Conservation (phyloP, 2,113 vertebrate genomes). For the Corvus moneduloides region DNA sequence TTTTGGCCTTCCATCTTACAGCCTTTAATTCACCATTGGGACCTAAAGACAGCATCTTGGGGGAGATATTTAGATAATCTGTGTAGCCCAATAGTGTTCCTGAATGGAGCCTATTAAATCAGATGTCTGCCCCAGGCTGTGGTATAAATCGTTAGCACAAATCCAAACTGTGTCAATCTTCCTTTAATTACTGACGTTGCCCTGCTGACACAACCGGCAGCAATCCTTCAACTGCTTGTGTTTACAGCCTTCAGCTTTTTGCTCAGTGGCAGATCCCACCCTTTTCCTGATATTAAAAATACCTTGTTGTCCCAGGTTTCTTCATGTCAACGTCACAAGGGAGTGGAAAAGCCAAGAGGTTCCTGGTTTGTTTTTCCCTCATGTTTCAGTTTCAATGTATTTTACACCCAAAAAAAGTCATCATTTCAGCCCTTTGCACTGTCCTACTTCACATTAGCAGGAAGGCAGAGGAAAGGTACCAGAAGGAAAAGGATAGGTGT, state of each 20-base stretch:
- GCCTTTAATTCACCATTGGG: not conserved
- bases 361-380: not conserved
- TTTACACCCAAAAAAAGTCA: not conserved
- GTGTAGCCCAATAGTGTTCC: not conserved
- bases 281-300: not conserved
- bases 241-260: not conserved
- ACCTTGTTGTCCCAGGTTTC: accelerated
- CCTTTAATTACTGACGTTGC: not conserved
- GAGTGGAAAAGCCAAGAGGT: not conserved
- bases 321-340: not conserved
- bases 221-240: not conserved
- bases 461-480: not conserved
- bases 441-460: not conserved
- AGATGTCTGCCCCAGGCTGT: not conserved
- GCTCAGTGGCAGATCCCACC: not conserved
- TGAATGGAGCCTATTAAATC: not conserved
- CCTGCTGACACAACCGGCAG: not conserved
- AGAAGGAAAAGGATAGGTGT: not conserved
- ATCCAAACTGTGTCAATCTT: not conserved
- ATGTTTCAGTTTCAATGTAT: not conserved
- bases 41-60: not conserved
- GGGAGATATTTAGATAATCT: not conserved
- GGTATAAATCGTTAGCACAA: not conserved
- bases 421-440: not conserved
- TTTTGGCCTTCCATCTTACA: not conserved